Evolutionary conservation across 2,113 vertebrate species (phyloP).

Genomic region (Scolopax mira): DNA sequence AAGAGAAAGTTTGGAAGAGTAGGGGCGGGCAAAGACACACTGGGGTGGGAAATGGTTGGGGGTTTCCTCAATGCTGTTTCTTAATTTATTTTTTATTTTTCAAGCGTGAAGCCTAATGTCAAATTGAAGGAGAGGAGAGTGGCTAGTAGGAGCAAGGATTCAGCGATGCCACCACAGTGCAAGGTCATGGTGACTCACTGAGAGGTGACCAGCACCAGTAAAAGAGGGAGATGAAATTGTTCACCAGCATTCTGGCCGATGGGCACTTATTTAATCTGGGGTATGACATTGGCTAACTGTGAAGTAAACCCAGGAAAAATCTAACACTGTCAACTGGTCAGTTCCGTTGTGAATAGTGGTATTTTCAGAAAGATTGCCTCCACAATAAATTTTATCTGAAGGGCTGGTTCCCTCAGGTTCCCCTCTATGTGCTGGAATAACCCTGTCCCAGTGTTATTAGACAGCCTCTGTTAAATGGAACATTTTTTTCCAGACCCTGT

Average conservation of each 20-base stretch:
- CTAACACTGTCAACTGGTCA: too few species aligned
- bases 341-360: neutral
- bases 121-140: neutral
- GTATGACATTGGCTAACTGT: neutral
- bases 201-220: neutral
- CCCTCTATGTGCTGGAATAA: neutral
- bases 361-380: neutral
- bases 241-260: neutral
- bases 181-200: neutral
- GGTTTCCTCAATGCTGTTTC: too few species aligned
- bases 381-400: neutral
- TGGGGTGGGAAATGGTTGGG: neutral
- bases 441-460: too few species aligned
- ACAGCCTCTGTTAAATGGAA: neutral
- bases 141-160: neutral
- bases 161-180: fast-evolving
- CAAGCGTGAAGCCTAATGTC: neutral
- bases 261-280: neutral
- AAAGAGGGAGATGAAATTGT: neutral
- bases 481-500: neutral
- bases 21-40: neutral
- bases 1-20: neutral
- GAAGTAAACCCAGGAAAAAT: neutral
- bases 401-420: neutral
- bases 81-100: neutral